Evolutionary conservation across 2,113 vertebrate genomes (phyloP).

Genomic region (Equus przewalskii): DNA sequence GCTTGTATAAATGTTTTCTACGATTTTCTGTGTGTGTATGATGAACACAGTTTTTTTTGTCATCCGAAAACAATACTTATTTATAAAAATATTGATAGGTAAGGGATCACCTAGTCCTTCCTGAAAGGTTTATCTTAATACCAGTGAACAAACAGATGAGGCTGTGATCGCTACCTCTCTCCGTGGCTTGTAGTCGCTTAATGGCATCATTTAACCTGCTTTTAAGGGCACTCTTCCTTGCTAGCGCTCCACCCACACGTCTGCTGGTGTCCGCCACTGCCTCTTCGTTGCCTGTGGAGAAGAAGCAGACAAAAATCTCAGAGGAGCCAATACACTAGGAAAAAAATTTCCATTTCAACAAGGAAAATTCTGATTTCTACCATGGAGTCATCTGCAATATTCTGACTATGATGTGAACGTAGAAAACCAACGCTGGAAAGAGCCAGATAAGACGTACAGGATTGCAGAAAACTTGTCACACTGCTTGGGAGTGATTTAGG

Average conservation of each 20-base stretch:
- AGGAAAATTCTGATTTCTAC: background rate
- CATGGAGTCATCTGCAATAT: background rate
- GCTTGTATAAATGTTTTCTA: background rate
- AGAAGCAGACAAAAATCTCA: conserved; percentile 56
- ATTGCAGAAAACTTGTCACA: background rate
- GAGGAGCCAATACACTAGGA: background rate
- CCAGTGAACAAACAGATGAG: conserved; percentile 16
- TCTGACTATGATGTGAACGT: background rate
- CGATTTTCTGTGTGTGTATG: background rate
- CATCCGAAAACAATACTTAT: conserved; percentile 14
- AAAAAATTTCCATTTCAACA: background rate
- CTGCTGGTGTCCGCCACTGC: conserved; percentile 88
- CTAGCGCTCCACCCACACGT: conserved; percentile 91
- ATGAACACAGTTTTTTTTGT: background rate
- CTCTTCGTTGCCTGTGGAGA: conserved; percentile 86
- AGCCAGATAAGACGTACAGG: background rate
- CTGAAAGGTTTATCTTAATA: background rate
- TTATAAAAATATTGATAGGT: background rate
- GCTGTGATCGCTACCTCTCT: conserved; percentile 88
- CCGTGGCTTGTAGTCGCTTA: conserved; percentile 88
- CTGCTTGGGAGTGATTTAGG: background rate
- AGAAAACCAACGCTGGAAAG: background rate
- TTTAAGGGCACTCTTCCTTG: conserved; percentile 87
- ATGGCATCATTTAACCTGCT: conserved; percentile 87
- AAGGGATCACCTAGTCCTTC: background rate